Percentiles rank a stretch among this genome's conserved stretches.
These are phyloP conservation scores for Fistularia commersonii DNA, from an alignment of 2,797 vertebrate genomes.

Conservation along the genomic window DNA sequence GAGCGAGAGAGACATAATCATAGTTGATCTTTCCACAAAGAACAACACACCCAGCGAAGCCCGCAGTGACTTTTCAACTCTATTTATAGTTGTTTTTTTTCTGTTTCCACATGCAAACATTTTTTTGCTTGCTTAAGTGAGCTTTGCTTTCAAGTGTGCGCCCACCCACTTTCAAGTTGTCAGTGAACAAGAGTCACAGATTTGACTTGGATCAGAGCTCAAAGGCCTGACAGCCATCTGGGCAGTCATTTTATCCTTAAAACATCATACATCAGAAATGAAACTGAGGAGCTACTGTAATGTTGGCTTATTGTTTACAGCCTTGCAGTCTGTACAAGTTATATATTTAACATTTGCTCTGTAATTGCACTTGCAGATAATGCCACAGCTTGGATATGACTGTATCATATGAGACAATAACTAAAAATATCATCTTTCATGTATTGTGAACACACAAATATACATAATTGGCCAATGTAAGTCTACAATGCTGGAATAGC, in stretches of 20 bases:
- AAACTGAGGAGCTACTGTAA: conserved; percentile 11
- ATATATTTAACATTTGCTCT: no score
- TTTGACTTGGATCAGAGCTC: conserved; percentile 23
- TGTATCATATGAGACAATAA: no score
- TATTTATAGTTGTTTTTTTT: conserved; percentile 36
- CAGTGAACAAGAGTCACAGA: conserved; percentile 12
- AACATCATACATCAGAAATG: conserved; percentile 25
- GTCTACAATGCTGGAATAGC: no score
- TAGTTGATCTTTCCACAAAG: conserved; percentile 50
- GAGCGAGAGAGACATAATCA: no score
- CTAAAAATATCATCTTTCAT: no score
- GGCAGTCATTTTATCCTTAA: conserved; percentile 21
- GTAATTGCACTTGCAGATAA: no score
- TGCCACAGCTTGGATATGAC: no score
- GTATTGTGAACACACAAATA: no score
- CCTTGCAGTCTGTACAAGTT: conserved; percentile 2
- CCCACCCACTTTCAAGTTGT: neutral
- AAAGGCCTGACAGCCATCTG: conserved; percentile 32
- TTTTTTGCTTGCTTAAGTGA: conserved; percentile 1
- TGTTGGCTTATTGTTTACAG: conserved; percentile 14
- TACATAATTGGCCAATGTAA: no score
- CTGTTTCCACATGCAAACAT: conserved; percentile 7
- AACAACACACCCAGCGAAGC: conserved; percentile 13
- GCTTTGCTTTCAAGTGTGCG: conserved; percentile 4
- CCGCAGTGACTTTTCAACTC: conserved; percentile 29